phyloP scores from a whole-genome alignment of 2,113 vertebrate genomes.

The Leptobrachium leishanense region DNA sequence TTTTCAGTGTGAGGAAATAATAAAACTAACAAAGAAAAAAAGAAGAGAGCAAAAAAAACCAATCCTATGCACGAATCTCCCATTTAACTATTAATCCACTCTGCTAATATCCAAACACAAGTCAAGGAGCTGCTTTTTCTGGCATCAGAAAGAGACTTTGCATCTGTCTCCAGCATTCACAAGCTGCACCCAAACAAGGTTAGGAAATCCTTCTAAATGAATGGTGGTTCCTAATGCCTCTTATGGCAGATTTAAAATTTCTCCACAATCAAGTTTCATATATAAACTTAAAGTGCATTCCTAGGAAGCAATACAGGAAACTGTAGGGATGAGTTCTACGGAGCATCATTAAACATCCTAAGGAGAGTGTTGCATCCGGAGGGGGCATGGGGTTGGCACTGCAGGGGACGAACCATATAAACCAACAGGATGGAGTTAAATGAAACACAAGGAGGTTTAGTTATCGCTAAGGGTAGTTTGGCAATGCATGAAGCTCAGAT shows the following conservation, averaged over 20 bases:
- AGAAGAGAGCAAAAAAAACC: constrained; percentile 29
- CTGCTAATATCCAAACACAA: constrained; percentile 15
- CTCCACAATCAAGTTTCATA: not conserved
- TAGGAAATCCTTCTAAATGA: not conserved
- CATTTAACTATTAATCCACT: constrained; percentile 21
- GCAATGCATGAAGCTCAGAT: too few species aligned
- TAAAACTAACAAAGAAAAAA: constrained; percentile 40
- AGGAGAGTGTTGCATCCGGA: not conserved
- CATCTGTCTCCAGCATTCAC: not conserved
- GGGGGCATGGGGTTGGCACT: too few species aligned
- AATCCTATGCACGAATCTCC: constrained; percentile 32
- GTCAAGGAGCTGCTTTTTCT: not conserved
- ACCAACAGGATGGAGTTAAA: too few species aligned
- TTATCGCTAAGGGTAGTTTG: too few species aligned
- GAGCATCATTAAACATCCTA: not conserved
- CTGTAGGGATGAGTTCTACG: not conserved
- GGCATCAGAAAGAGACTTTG: not conserved
- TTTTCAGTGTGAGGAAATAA: constrained; percentile 46
- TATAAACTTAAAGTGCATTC: not conserved
- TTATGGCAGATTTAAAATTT: too few species aligned
- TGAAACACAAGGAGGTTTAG: too few species aligned
- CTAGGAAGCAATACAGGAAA: not conserved
- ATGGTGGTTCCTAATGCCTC: not conserved
- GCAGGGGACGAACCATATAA: too few species aligned
- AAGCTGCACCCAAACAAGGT: not conserved